Percentiles rank a stretch among this genome's conserved stretches.
Evolutionary conservation across 2,888 invertebrate species (phyloP).

Genomic region (Drosophila limbata): DNA sequence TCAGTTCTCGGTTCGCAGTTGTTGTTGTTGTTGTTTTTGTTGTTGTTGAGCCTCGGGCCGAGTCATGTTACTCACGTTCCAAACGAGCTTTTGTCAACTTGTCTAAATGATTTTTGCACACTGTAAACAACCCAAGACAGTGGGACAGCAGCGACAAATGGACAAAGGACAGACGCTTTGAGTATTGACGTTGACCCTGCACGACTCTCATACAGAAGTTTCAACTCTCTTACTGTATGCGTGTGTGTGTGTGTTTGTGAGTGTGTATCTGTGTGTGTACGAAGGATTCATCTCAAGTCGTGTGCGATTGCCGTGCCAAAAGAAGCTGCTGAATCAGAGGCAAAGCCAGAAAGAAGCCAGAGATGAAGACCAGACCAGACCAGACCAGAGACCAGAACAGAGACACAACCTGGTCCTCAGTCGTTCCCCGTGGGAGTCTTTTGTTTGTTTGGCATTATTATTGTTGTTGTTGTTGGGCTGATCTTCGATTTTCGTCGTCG

Average conservation of each 20-base stretch:
- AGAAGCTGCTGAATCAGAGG: slow-evolving; percentile 38
- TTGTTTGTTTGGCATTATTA: slow-evolving; percentile 58
- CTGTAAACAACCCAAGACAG: slow-evolving; percentile 80
- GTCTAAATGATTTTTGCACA: slow-evolving; percentile 84
- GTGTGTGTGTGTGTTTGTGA: slow-evolving; percentile 8
- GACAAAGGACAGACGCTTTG: slow-evolving; percentile 30
- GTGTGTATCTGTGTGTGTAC: slow-evolving; percentile 33
- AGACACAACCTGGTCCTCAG: slow-evolving; percentile 26
- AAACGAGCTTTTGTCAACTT: slow-evolving; percentile 84
- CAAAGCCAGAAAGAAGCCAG: slow-evolving; percentile 20
- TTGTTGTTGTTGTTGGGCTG: slow-evolving; percentile 41
- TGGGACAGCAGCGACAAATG: slow-evolving; percentile 49
- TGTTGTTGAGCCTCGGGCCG: slow-evolving; percentile 57
- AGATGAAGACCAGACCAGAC: slow-evolving; percentile 6
- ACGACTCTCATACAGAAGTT: slow-evolving; percentile 84
- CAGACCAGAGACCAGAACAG: slow-evolving; percentile 2
- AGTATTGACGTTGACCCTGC: slow-evolving; percentile 82
- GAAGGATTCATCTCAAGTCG: slow-evolving; percentile 71
- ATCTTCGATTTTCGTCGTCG: slow-evolving; percentile 78
- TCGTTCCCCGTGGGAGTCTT: slow-evolving; percentile 78
- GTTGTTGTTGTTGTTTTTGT: slow-evolving; percentile 4
- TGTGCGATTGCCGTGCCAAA: slow-evolving; percentile 67
- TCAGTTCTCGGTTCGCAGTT: slow-evolving; percentile 3
- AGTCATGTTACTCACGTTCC: slow-evolving; percentile 84
- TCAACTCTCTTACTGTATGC: slow-evolving; percentile 22